Conservation (phyloP, 1,140 invertebrate species). For the Harlomillsia oculata region DNA sequence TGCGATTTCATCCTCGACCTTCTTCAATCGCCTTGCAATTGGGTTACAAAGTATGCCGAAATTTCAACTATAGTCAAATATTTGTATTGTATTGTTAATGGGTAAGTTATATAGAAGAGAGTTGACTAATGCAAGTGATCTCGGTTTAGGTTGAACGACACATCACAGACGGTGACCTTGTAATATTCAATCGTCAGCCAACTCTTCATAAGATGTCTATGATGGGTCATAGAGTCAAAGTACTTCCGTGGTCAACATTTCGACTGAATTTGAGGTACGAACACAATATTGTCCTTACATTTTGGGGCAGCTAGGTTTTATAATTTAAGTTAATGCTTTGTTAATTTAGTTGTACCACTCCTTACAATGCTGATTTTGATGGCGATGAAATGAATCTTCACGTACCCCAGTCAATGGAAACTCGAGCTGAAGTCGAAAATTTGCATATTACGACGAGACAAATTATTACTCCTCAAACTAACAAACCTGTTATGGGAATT, state of each 20-base stretch:
- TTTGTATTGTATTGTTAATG: not conserved
- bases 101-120: not conserved
- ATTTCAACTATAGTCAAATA: not conserved
- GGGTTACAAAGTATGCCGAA: conserved; percentile 65
- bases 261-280: conserved; percentile 71
- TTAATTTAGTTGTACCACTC: conserved; percentile 77
- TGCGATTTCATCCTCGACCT: conserved; percentile 94
- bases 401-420: conserved; percentile 98
- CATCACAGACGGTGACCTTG: conserved; percentile 92
- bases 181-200: conserved; percentile 98
- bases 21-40: conserved; percentile 96
- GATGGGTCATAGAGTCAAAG: conserved; percentile 99
- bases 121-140: not conserved
- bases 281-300: not conserved
- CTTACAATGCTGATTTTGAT: conserved; percentile 99
- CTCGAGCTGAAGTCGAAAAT: conserved; percentile 94
- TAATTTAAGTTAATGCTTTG: conserved; percentile 43
- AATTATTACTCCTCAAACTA: conserved; percentile 95
- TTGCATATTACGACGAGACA: conserved; percentile 93
- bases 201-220: conserved; percentile 99
- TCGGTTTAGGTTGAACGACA: conserved; percentile 74
- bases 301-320: no score
- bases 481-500: conserved; percentile 99
- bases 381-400: conserved; percentile 99
- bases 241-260: conserved; percentile 95